Conservation (phyloP, 2,888 invertebrate species). For the Nomada flava region DNA sequence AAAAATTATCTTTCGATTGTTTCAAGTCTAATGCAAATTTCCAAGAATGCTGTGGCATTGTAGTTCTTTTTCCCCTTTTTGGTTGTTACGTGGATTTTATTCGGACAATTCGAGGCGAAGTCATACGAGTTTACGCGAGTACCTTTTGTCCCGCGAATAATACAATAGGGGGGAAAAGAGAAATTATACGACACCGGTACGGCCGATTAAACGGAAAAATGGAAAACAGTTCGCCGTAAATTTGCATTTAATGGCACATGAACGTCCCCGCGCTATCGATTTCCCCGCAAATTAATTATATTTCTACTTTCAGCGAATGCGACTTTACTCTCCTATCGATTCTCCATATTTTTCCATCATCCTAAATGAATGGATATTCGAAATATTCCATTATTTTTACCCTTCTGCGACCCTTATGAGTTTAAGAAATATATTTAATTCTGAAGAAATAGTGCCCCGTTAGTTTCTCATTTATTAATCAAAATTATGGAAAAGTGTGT, state of each 20-base stretch:
- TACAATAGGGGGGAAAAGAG: neutral
- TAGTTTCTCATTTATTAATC: too few relatives aligned
- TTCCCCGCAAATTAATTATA: slow-evolving; percentile 42
- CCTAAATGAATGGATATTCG: too few relatives aligned
- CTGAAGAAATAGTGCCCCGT: too few relatives aligned
- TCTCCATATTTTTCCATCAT: too few relatives aligned
- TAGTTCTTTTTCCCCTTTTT: neutral
- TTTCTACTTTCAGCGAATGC: slow-evolving; percentile 2
- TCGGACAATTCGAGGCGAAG: slow-evolving; percentile 24
- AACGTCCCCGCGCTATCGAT: slow-evolving; percentile 51
- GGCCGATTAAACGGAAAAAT: slow-evolving; percentile 31
- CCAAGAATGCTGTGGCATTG: too few relatives aligned
- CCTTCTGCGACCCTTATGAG: too few relatives aligned
- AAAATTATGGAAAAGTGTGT: too few relatives aligned
- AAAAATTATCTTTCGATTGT: too few relatives aligned
- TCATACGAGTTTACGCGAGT: neutral
- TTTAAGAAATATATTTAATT: too few relatives aligned
- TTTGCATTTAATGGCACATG: slow-evolving; percentile 57
- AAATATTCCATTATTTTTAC: too few relatives aligned
- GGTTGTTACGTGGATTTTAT: neutral
- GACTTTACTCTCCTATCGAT: neutral
- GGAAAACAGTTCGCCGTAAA: slow-evolving; percentile 48
- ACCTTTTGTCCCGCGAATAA: neutral
- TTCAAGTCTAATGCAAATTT: too few relatives aligned
- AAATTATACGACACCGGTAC: slow-evolving; percentile 5